phyloP scores from a whole-genome alignment of 2,888 invertebrate species.

The Choristoneura rosaceana region DNA sequence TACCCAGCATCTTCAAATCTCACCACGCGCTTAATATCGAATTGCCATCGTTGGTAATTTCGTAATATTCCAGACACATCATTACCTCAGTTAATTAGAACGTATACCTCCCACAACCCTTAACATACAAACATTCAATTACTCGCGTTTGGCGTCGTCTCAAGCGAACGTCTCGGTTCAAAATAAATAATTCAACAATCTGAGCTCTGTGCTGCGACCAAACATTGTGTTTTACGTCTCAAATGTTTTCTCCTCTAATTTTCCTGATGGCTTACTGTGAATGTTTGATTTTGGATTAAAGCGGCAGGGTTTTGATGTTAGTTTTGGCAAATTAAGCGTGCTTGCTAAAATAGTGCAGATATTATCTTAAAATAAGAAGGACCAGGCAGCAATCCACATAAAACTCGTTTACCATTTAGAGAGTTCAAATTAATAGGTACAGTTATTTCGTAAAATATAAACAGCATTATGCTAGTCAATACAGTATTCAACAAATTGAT shows the following conservation, averaged over 20 bases:
- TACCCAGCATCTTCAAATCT: not conserved
- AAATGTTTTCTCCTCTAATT: constrained; percentile 37
- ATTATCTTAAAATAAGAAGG: too few relatives aligned
- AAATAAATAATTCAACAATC: constrained; percentile 51
- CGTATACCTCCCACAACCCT: constrained; percentile 1
- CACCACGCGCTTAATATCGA: not conserved
- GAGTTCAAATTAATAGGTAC: too few relatives aligned
- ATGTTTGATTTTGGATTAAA: constrained; percentile 11
- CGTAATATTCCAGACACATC: constrained; percentile 16
- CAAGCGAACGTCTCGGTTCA: constrained; percentile 38
- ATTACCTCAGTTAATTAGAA: constrained; percentile 16
- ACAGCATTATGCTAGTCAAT: too few relatives aligned
- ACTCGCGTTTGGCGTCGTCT: constrained; percentile 47
- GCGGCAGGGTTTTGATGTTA: not conserved
- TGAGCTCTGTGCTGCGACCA: constrained; percentile 40
- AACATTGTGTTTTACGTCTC: constrained; percentile 42
- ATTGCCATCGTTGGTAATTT: constrained; percentile 4
- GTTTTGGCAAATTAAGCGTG: not conserved
- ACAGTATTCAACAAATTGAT: too few relatives aligned
- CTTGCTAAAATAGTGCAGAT: not conserved
- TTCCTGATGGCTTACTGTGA: constrained; percentile 12
- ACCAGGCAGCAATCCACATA: not conserved
- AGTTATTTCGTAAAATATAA: too few relatives aligned
- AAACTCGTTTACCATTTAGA: too few relatives aligned
- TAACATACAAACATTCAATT: constrained; percentile 51